A percentile compares a stretch with the other conserved stretches of the same genome.
Evolutionary conservation across 2,113 vertebrate species (phyloP).

Genomic region (Lampris megalopsis): DNA sequence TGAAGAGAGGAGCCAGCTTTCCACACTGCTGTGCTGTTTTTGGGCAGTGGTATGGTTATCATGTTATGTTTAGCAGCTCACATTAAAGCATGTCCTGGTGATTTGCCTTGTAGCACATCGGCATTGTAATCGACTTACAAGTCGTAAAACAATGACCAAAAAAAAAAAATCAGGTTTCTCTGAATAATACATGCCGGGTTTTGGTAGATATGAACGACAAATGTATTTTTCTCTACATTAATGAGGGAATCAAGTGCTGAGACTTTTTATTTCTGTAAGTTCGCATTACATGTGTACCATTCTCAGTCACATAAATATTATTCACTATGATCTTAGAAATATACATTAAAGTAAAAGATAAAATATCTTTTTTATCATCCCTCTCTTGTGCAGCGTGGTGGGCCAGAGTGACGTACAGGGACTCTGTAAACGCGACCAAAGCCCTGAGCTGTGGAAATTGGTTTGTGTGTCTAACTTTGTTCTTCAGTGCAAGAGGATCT

Average conservation of each 20-base stretch:
- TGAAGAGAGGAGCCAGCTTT: too few relatives aligned
- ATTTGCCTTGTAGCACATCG: too few relatives aligned
- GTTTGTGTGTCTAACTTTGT: conserved; percentile 41
- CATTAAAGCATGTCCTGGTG: too few relatives aligned
- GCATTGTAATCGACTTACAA: too few relatives aligned
- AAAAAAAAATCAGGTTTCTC: too few relatives aligned
- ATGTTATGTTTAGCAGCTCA: not conserved
- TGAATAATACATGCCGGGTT: too few relatives aligned
- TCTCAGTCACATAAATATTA: not conserved
- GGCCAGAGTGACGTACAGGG: conserved; percentile 77
- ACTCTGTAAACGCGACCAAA: conserved; percentile 39
- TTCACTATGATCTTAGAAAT: not conserved
- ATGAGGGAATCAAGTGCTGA: too few relatives aligned
- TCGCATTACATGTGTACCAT: too few relatives aligned
- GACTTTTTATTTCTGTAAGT: too few relatives aligned
- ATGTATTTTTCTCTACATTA: not conserved
- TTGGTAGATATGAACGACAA: too few relatives aligned
- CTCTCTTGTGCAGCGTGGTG: conserved; percentile 77
- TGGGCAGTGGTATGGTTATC: not conserved
- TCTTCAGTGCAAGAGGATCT: conserved; percentile 55
- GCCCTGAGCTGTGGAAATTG: conserved; percentile 57
- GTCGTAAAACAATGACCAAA: too few relatives aligned
- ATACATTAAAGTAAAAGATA: too few relatives aligned
- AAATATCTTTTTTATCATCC: not conserved
- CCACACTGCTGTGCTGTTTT: not conserved